phyloP scores from a whole-genome alignment of 2,113 vertebrate species.

The Mystacornis crossleyi region DNA sequence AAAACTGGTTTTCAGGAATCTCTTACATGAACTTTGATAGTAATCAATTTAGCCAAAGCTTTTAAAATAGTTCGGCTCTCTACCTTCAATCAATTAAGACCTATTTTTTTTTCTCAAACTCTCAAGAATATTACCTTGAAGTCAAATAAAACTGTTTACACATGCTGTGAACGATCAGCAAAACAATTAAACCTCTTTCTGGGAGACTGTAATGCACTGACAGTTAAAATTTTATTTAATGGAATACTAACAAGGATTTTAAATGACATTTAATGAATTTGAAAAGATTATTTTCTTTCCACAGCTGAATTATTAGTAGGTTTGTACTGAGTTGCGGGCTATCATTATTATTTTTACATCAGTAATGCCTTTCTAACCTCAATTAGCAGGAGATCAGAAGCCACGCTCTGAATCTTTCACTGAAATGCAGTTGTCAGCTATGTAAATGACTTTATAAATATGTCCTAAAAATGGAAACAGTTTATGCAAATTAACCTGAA shows the following conservation, averaged over 20 bases:
- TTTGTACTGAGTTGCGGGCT: not conserved
- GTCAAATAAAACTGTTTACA: not conserved
- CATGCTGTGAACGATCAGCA: not conserved
- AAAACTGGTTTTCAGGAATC: not conserved
- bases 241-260: not conserved
- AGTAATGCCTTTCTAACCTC: constrained; percentile 35
- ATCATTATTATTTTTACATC: constrained; percentile 6
- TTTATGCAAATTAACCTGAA: constrained; percentile 36
- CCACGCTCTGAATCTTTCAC: not conserved
- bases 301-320: not conserved
- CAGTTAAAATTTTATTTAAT: not conserved
- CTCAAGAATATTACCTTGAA: not conserved
- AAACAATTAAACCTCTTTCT: not conserved
- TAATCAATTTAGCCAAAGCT: not conserved
- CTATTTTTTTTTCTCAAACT: not conserved
- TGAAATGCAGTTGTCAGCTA: constrained; percentile 20
- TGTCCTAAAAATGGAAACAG: constrained; percentile 3
- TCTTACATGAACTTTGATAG: not conserved
- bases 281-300: constrained; percentile 3
- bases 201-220: not conserved
- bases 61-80: not conserved
- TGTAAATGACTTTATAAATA: constrained; percentile 15
- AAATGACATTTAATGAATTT: not conserved
- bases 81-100: not conserved
- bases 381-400: constrained; percentile 47